phyloP scores from a whole-genome alignment of 1,140 invertebrate species.

The Drosophila tropicalis region DNA sequence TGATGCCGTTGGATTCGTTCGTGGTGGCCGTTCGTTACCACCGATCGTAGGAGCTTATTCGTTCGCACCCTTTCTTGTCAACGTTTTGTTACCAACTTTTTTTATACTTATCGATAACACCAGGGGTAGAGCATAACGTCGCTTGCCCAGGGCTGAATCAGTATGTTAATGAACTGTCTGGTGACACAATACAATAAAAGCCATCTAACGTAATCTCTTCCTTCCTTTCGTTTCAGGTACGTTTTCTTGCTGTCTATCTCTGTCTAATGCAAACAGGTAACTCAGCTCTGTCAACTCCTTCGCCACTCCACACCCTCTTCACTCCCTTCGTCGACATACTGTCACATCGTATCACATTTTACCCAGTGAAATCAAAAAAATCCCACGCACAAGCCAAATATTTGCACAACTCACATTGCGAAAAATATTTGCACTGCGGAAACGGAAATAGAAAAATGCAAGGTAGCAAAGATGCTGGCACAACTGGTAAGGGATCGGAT shows the following conservation, averaged over 20 bases:
- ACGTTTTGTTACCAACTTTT: too few relatives aligned
- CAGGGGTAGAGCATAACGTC: too few relatives aligned
- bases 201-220: constrained; percentile 8
- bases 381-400: constrained; percentile 51
- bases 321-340: neutral
- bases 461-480: constrained; percentile 1
- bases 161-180: too few relatives aligned
- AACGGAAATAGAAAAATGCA: constrained; percentile 58
- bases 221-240: constrained; percentile 56
- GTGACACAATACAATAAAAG: neutral
- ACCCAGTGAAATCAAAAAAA: neutral
- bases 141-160: too few relatives aligned
- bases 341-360: constrained; percentile 9
- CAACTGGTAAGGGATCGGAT: neutral
- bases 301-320: neutral
- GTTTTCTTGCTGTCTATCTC: constrained; percentile 14
- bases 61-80: too few relatives aligned
- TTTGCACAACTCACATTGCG: constrained; percentile 40
- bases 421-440: constrained; percentile 37
- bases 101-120: too few relatives aligned
- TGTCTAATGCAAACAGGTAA: neutral
- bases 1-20: too few relatives aligned
- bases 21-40: too few relatives aligned
- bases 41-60: too few relatives aligned
- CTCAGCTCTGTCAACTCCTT: neutral